Conservation (phyloP, 2,797 vertebrate genomes). For the Gymnocypris eckloni region DNA sequence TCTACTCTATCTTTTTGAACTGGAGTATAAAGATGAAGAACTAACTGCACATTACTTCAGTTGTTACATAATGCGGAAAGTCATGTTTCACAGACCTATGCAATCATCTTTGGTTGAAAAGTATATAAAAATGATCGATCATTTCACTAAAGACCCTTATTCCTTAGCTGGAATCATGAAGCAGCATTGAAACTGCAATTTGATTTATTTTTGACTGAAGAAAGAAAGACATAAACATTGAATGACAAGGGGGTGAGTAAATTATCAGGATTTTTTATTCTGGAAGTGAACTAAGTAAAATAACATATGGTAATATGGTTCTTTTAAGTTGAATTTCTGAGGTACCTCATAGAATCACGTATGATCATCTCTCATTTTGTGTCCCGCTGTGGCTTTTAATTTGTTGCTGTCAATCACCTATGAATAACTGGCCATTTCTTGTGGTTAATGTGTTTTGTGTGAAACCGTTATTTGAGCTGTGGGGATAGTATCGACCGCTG, state of each 20-base stretch:
- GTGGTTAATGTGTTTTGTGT: constrained; percentile 41
- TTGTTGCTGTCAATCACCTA: constrained; percentile 24
- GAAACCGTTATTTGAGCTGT: constrained; percentile 42
- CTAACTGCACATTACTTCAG: no score
- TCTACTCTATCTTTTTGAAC: no score
- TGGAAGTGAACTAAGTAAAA: neutral
- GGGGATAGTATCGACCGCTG: constrained; percentile 27
- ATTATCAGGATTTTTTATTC: neutral
- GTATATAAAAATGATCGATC: neutral
- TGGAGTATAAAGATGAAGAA: no score
- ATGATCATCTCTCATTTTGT: neutral
- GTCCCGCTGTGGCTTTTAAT: neutral
- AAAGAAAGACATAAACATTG: neutral
- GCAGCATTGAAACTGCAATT: neutral
- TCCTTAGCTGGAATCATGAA: no score
- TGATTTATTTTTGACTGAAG: neutral
- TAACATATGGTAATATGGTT: neutral
- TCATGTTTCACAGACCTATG: neutral
- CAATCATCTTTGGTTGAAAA: neutral
- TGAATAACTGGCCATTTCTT: constrained; percentile 33
- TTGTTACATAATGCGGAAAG: no score
- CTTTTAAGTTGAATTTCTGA: neutral
- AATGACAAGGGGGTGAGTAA: neutral
- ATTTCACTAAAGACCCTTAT: no score
- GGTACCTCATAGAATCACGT: neutral